These are phyloP conservation scores for Sebastes hubbsi DNA, from an alignment of 2,797 vertebrate species.

Conservation along the genomic window DNA sequence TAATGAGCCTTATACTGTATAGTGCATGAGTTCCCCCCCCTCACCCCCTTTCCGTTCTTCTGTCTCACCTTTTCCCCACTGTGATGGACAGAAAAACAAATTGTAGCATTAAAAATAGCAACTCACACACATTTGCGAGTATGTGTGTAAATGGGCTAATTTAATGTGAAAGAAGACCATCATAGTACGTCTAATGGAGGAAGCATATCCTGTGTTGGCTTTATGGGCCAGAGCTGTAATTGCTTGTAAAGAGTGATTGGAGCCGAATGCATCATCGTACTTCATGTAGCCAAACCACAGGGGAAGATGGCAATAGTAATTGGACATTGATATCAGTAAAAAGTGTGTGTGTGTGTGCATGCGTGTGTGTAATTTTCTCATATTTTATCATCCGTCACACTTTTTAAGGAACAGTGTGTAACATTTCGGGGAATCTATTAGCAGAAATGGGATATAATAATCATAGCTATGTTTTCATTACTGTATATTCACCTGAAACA, in stretches of 20 bases:
- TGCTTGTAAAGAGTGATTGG: conserved; percentile 51
- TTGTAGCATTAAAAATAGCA: conserved; percentile 21
- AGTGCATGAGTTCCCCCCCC: not conserved
- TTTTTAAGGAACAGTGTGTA: not conserved
- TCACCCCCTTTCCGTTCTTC: not conserved
- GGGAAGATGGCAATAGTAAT: conserved; percentile 40
- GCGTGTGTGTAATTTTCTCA: conserved; percentile 2
- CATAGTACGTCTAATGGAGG: conserved; percentile 39
- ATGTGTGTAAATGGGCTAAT: conserved; percentile 51
- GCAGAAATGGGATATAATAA: too few relatives aligned
- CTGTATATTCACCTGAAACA: too few relatives aligned
- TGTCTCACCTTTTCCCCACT: conserved; percentile 7
- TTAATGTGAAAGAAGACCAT: conserved; percentile 35
- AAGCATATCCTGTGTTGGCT: conserved; percentile 41
- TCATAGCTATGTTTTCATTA: too few relatives aligned
- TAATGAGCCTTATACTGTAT: conserved; percentile 2
- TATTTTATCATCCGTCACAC: conserved; percentile 17
- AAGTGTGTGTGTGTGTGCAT: not conserved
- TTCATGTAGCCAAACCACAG: conserved; percentile 28
- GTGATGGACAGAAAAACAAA: not conserved
- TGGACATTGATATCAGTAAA: conserved; percentile 26
- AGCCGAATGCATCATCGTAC: conserved; percentile 42
- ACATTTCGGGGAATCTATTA: too few relatives aligned
- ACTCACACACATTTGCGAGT: conserved; percentile 11
- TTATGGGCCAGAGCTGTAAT: conserved; percentile 55